These are phyloP conservation scores for Nyctibius grandis DNA, from an alignment of 2,797 vertebrate species.

Conservation along the genomic window DNA sequence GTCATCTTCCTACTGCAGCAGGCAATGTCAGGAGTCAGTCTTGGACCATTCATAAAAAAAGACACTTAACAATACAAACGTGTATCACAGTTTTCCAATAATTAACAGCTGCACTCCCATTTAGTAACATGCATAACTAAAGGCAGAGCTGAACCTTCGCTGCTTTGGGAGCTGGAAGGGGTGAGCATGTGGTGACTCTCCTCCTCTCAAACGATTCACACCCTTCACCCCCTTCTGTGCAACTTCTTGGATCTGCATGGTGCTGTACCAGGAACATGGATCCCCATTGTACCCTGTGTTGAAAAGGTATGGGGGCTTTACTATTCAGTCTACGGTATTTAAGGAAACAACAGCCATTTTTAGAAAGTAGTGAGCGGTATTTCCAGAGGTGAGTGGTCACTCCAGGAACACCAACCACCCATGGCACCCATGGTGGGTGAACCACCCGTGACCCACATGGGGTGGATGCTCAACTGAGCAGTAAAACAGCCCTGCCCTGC, in stretches of 20 bases:
- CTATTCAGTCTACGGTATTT: accelerated
- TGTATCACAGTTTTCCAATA: not conserved
- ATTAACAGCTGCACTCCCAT: not conserved
- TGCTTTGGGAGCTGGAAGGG: accelerated
- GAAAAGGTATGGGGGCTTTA: not conserved
- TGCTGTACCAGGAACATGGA: accelerated
- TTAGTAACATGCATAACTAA: not conserved
- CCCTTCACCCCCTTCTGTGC: not conserved
- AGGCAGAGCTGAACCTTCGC: not conserved
- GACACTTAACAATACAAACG: not conserved
- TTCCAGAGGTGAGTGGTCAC: not conserved
- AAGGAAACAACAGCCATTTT: not conserved
- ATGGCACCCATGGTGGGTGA: accelerated
- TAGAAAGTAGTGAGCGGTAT: not conserved
- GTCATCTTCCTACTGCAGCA: not conserved
- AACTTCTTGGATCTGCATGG: accelerated
- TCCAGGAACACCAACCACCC: not conserved
- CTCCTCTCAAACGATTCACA: not conserved
- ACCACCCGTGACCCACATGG: no score
- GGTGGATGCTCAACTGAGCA: not conserved
- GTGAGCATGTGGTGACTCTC: accelerated
- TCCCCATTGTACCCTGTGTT: not conserved
- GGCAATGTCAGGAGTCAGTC: not conserved
- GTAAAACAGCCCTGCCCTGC: not conserved
- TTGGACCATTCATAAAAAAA: not conserved